Percentiles rank a stretch among this genome's conserved stretches.
Conservation (phyloP, 30 jellyfish, hydroid and myxozoan genomes). For the Chironex yamaguchii region DNA sequence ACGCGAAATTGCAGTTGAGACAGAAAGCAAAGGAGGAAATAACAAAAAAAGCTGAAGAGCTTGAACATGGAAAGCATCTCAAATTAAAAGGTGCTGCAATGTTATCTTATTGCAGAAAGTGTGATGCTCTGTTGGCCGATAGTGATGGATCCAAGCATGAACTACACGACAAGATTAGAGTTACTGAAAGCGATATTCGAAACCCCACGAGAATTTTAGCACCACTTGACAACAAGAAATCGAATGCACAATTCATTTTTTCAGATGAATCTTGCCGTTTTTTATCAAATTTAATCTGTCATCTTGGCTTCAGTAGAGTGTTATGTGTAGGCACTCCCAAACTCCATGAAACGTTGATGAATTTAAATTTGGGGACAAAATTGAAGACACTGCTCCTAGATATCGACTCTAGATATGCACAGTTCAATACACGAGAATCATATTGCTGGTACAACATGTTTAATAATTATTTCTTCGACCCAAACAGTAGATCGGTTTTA, state of each 20-base stretch:
- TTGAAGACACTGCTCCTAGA: conserved; percentile 77
- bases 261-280: conserved; percentile 60
- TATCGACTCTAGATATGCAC: conserved; percentile 87
- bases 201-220: conserved; percentile 72
- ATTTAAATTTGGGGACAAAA: neutral
- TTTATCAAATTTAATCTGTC: conserved; percentile 17
- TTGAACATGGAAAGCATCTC: neutral
- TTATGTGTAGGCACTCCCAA: conserved; percentile 95
- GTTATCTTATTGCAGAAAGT: conserved; percentile 52
- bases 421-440: conserved; percentile 53
- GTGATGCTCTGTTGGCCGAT: conserved; percentile 33
- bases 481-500: conserved; percentile 23
- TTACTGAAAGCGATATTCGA: conserved; percentile 39
- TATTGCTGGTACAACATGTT: conserved; percentile 91
- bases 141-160: conserved; percentile 6
- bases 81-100: neutral
- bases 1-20: conserved; percentile 64
- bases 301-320: conserved; percentile 69
- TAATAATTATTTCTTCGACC: conserved; percentile 82
- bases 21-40: conserved; percentile 40
- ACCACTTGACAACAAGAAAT: conserved; percentile 83
- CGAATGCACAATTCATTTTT: conserved; percentile 93
- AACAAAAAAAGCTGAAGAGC: conserved; percentile 11
- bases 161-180: conserved; percentile 22
- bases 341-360: conserved; percentile 68